Conservation (phyloP, 2,797 vertebrate genomes). For the Anisognathus igniventris region DNA sequence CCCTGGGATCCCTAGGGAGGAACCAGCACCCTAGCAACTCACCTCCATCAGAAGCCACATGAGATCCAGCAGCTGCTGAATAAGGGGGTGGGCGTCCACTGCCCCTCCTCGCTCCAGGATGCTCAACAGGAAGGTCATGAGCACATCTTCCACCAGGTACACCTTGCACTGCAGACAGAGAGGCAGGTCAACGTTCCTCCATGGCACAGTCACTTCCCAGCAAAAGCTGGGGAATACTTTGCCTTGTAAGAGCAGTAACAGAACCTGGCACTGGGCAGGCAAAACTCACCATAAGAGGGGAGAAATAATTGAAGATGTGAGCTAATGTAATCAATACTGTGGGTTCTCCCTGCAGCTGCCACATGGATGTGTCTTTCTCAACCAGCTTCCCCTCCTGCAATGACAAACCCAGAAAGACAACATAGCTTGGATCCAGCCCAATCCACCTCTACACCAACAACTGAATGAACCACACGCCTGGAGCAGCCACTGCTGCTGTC, state of each 20-base stretch:
- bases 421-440: not conserved
- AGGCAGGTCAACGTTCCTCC: not conserved
- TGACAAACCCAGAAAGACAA: not conserved
- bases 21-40: not conserved
- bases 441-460: not conserved
- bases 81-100: slow-evolving; percentile 84
- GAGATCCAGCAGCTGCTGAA: slow-evolving; percentile 90
- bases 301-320: slow-evolving; percentile 92
- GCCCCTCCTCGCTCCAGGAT: slow-evolving; percentile 86
- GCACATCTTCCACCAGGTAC: slow-evolving; percentile 94
- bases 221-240: not conserved
- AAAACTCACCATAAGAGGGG: slow-evolving; percentile 89
- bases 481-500: not conserved
- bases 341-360: slow-evolving; percentile 89
- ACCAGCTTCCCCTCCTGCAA: slow-evolving; percentile 86
- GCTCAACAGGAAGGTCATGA: slow-evolving; percentile 91
- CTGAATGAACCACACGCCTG: not conserved
- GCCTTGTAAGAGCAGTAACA: not conserved
- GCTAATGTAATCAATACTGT: slow-evolving; percentile 87
- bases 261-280: not conserved
- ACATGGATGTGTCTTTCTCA: slow-evolving; percentile 78
- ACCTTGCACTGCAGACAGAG: slow-evolving; percentile 86
- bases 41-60: slow-evolving; percentile 99
- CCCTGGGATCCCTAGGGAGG: not conserved
- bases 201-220: not conserved